Evolutionary conservation across 2,888 invertebrate species (phyloP).

Genomic region (Troides helena): DNA sequence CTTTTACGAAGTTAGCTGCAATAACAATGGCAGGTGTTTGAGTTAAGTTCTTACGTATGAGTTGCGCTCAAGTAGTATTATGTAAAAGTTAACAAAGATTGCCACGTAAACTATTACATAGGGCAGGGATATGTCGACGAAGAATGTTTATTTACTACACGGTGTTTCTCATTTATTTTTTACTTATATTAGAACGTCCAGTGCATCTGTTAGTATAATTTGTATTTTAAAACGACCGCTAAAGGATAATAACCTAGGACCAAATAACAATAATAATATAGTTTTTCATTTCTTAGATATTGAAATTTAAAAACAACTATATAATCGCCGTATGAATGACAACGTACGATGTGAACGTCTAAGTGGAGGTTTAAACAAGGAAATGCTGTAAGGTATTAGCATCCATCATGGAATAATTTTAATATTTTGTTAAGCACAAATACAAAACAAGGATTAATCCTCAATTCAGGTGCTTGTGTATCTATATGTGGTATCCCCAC

Average conservation of each 20-base stretch:
- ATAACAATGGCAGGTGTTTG: constrained; percentile 24
- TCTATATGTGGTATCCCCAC: too few relatives aligned
- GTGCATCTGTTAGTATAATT: background rate
- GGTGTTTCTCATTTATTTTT: background rate
- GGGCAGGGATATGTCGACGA: background rate
- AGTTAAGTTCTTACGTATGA: constrained; percentile 23
- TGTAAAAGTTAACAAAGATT: constrained; percentile 17
- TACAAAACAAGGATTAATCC: too few relatives aligned
- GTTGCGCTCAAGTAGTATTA: constrained; percentile 9
- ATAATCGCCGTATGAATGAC: too few relatives aligned
- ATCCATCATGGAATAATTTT: too few relatives aligned
- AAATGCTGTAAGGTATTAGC: too few relatives aligned
- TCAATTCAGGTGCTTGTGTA: too few relatives aligned
- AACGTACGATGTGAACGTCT: too few relatives aligned
- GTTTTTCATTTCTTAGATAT: too few relatives aligned
- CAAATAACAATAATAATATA: background rate
- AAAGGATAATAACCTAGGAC: background rate
- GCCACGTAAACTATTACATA: constrained; percentile 16
- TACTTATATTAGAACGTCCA: background rate
- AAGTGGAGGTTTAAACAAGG: too few relatives aligned
- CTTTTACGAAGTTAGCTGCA: constrained; percentile 16
- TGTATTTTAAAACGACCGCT: background rate
- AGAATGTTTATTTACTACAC: background rate
- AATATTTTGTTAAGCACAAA: background rate
- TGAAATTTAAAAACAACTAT: too few relatives aligned